A percentile compares a stretch with the other conserved stretches of the same genome.
Evolutionary conservation across 2,113 vertebrate species (phyloP).

Genomic region (Dasyornis broadbenti): DNA sequence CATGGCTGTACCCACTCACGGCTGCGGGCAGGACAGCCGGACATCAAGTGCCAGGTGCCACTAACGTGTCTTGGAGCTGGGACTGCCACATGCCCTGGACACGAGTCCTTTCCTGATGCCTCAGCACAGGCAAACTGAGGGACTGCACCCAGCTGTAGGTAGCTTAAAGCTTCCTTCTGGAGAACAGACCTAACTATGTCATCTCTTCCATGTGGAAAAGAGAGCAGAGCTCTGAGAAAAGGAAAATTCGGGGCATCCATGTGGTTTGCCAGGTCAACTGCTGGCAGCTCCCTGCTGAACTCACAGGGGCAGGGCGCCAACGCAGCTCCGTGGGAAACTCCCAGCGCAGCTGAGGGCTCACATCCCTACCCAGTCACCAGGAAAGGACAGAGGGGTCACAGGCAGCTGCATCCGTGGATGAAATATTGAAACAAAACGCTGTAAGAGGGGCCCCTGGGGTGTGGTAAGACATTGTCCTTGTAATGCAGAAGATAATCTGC

Average conservation of each 20-base stretch:
- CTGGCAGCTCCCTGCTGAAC: too few relatives aligned
- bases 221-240: not conserved
- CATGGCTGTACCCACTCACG: not conserved
- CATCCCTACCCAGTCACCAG: not conserved
- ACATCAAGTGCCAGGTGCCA: not conserved
- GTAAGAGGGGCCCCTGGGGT: not conserved
- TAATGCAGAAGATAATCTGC: not conserved
- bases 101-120: not conserved
- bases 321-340: not conserved
- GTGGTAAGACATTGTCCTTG: not conserved
- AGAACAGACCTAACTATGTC: not conserved
- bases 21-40: fast-evolving
- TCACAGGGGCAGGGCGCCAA: too few relatives aligned
- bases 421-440: not conserved
- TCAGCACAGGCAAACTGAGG: not conserved
- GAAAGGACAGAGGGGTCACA: not conserved
- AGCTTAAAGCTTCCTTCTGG: not conserved
- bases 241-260: not conserved
- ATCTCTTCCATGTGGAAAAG: not conserved
- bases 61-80: fast-evolving
- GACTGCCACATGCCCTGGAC: not conserved
- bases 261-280: not conserved
- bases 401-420: not conserved
- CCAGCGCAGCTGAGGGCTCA: not conserved
- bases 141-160: not conserved